A percentile compares a stretch with the other conserved stretches of the same genome.
phyloP scores from a whole-genome alignment of 1,140 invertebrate species.

The Brachionus rubens region DNA sequence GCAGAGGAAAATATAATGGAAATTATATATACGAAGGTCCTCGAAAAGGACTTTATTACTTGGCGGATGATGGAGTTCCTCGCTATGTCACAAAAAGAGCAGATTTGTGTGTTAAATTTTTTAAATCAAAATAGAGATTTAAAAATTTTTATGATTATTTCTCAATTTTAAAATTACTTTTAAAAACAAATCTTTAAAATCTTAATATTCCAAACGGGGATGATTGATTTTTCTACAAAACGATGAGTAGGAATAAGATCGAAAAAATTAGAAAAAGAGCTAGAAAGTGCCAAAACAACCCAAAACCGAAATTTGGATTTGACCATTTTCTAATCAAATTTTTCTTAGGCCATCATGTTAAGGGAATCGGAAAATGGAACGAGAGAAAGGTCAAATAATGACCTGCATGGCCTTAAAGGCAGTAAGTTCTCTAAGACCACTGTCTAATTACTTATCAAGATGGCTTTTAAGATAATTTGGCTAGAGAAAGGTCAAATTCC shows the following conservation, averaged over 20 bases:
- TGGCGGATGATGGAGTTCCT: neutral
- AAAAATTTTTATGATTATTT: no score
- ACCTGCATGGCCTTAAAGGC: neutral
- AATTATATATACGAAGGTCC: neutral
- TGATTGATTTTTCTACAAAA: no score
- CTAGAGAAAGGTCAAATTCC: neutral
- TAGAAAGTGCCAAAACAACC: neutral
- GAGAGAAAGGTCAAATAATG: constrained; percentile 3
- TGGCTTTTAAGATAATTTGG: neutral
- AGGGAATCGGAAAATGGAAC: neutral
- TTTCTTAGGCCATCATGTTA: no score
- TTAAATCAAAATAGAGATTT: no score
- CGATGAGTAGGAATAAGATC: neutral
- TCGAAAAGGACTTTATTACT: neutral
- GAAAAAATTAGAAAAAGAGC: neutral
- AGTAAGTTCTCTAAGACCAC: neutral
- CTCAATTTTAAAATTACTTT: no score
- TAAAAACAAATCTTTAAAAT: no score
- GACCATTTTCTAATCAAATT: no score
- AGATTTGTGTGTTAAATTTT: no score
- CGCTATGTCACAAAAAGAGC: neutral
- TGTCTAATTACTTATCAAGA: neutral
- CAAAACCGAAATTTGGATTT: neutral
- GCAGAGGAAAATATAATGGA: neutral
- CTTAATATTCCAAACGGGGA: no score